Conservation (phyloP, 2,113 vertebrate genomes). For the Pogonocichla stellata region DNA sequence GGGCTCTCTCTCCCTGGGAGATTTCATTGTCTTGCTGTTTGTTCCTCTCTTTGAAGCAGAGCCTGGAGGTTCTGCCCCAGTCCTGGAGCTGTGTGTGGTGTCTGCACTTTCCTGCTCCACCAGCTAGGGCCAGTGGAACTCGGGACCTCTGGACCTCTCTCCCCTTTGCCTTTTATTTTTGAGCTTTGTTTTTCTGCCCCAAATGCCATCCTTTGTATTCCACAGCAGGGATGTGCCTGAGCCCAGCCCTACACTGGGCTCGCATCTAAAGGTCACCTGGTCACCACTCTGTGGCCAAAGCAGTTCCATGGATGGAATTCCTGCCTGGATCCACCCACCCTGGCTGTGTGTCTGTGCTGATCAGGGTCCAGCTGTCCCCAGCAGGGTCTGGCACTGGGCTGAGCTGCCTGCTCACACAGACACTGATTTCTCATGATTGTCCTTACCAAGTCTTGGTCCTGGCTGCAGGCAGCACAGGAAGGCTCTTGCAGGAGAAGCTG, state of each 20-base stretch:
- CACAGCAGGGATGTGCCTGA: not conserved
- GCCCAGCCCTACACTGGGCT: not conserved
- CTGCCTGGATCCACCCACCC: not conserved
- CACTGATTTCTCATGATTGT: not conserved
- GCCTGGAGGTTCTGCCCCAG: not conserved
- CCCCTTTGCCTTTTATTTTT: not conserved
- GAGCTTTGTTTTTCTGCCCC: not conserved
- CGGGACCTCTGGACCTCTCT: not conserved
- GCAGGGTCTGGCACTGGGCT: not conserved
- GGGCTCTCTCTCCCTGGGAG: not conserved
- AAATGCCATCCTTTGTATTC: not conserved
- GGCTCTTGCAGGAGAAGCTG: not conserved
- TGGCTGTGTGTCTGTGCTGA: not conserved
- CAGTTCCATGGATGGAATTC: not conserved
- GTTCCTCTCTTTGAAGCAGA: slow-evolving; percentile 13
- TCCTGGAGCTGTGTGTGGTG: not conserved
- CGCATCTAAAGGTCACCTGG: not conserved
- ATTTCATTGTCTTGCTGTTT: not conserved
- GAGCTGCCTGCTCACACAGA: not conserved
- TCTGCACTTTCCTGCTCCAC: not conserved
- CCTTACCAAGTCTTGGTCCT: not conserved
- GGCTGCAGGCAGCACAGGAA: not conserved
- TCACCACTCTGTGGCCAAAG: not conserved
- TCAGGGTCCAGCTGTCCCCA: not conserved
- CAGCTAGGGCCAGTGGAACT: accelerated